Evolutionary conservation across 2,113 vertebrate species (phyloP), one percentile per base, ranked within the genome.

Genomic region (Eclectus roratus): DNA sequence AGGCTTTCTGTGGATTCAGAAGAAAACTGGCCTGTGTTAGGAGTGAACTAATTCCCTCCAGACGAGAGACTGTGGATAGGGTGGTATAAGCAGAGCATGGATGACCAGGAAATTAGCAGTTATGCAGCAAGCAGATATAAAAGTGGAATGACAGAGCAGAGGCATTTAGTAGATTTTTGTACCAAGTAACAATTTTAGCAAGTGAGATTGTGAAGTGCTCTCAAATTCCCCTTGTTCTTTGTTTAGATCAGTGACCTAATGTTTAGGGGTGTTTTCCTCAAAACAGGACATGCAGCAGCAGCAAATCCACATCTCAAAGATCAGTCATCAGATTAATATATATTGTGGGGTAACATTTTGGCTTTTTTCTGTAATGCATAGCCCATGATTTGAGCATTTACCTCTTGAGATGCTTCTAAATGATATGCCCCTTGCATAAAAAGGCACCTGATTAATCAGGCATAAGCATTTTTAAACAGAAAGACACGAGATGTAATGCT

Each of bases 401-500:
- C 17, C 6, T 50, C 25, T 37, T 82, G n/a, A 84, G 55, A 60
- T 47, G 11, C 4, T 91, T 78, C 81, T 41, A 74, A 86, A 88
- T 56, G 0, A 39, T 63, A 27, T 11, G 5, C 1, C 15, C 6
- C 8, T 52, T 85, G 19, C 52, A 64, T 17, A 41, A 65, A 91
- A 92, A 89, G 44, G 9, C 44, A 92, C 41, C 72, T 85, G 64
- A 17, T 20, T 68, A n/a, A 55, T 78, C 56, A 89, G 25, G 52
- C 94, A 76, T 39, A 68, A 84, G 49, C 14, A 27, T 81, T 81
- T 60, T 89, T 41, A 86, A 93, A 64, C 3, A 68, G 69, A 93
- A 94, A 92, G 83, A 71, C 80, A 86, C 50, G 52, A 91, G 13
- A 6, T 87, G 13, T 50, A 87, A 69, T 69, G 81, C 19, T 87